Evolutionary conservation across 2,888 invertebrate species (phyloP).

Genomic region (Caradrina clavipalpis): DNA sequence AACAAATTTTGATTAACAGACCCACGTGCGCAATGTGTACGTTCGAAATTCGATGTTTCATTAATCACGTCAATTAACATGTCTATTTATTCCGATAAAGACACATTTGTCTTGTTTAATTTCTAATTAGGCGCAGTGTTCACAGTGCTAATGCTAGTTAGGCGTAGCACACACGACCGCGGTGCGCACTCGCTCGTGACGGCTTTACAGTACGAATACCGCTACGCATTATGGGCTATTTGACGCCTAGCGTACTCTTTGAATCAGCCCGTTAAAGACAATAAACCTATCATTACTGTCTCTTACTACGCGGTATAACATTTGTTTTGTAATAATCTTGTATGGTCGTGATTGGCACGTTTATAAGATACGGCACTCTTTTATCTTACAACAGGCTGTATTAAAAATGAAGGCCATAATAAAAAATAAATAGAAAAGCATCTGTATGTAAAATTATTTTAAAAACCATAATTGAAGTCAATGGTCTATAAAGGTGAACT

Average conservation of each 20-base stretch:
- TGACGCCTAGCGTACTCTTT: conserved; percentile 61
- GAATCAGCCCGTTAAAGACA: conserved; percentile 47
- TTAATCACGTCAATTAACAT: conserved; percentile 21
- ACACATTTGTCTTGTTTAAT: conserved; percentile 32
- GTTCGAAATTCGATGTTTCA: conserved; percentile 11
- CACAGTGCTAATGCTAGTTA: conserved; percentile 42
- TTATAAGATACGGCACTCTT: not conserved
- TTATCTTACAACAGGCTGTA: not conserved
- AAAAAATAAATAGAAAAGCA: too few species aligned
- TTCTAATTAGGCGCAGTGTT: conserved; percentile 43
- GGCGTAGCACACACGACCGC: conserved; percentile 61
- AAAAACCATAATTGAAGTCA: not conserved
- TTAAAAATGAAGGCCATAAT: not conserved
- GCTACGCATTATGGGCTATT: conserved; percentile 75
- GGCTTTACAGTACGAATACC: conserved; percentile 75
- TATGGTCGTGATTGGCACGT: not conserved
- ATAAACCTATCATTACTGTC: conserved; percentile 51
- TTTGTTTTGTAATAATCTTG: conserved; percentile 38
- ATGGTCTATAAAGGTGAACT: conserved; percentile 3
- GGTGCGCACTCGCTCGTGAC: conserved; percentile 74
- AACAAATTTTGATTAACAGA: not conserved
- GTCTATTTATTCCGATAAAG: conserved; percentile 19
- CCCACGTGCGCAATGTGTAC: not conserved
- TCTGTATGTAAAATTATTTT: too few species aligned
- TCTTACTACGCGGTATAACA: conserved; percentile 24